These are phyloP conservation scores for Xenopus borealis DNA, from an alignment of 2,113 vertebrate genomes.

Conservation along the genomic window DNA sequence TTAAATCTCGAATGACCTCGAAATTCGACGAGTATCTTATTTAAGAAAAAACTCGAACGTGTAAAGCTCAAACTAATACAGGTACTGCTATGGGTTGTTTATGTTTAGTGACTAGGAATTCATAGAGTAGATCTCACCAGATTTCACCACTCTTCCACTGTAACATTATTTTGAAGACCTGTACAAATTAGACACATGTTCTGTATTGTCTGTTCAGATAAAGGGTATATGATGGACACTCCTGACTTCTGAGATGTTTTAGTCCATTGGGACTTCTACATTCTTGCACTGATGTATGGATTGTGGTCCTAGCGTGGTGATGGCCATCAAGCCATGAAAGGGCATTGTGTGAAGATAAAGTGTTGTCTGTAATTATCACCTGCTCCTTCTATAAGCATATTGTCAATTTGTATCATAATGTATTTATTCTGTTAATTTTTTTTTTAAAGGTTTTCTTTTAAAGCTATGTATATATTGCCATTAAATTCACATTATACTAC, in stretches of 20 bases:
- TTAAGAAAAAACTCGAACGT: no score
- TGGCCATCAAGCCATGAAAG: conserved; percentile 48
- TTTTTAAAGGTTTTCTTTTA: conserved; percentile 88
- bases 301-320: conserved; percentile 48
- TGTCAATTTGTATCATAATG: conserved; percentile 90
- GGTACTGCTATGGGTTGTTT: no score
- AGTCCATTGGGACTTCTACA: conserved; percentile 50
- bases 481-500: conserved; percentile 76
- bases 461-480: conserved; percentile 88
- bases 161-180: no score
- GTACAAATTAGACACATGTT: background rate
- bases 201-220: background rate
- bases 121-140: background rate
- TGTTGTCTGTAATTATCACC: conserved; percentile 57
- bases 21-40: no score
- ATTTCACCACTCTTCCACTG: no score
- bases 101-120: background rate
- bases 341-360: conserved; percentile 51
- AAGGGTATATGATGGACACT: no score
- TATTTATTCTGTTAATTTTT: conserved; percentile 94
- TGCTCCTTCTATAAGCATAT: conserved; percentile 72
- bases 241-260: no score
- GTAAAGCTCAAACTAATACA: no score
- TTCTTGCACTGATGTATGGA: conserved; percentile 54
- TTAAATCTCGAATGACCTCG: no score